Percentiles rank a stretch among this genome's conserved stretches.
These are phyloP conservation scores for Chrysochloris asiatica DNA, from an alignment of 2,113 vertebrate species.

Conservation along the genomic window DNA sequence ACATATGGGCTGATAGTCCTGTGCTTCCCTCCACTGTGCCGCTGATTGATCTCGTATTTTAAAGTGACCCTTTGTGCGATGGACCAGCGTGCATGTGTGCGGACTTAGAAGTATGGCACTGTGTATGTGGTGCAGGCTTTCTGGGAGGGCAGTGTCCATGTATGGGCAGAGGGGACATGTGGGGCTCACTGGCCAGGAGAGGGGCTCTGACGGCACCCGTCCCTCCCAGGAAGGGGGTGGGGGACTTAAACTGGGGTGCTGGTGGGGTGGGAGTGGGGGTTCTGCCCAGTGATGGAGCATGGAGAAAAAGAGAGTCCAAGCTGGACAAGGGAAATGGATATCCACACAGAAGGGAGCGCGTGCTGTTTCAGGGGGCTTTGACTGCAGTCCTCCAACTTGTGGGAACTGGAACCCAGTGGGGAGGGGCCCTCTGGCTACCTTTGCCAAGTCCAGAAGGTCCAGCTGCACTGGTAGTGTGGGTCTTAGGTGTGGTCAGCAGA, in stretches of 20 bases:
- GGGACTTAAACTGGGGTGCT: not conserved
- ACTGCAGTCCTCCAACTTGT: not conserved
- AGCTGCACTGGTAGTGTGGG: not conserved
- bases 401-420: accelerated
- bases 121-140: accelerated
- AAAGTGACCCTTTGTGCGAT: constrained; percentile 61
- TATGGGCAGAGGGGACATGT: not conserved
- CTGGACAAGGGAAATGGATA: too few species aligned
- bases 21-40: not conserved
- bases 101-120: not conserved
- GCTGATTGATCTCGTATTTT: constrained; percentile 68
- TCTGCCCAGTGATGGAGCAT: too few species aligned
- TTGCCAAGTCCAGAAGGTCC: not conserved
- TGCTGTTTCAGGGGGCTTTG: not conserved
- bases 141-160: not conserved
- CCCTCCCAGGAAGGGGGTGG: not conserved
- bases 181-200: not conserved
- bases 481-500: accelerated
- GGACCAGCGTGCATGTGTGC: not conserved
- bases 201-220: not conserved
- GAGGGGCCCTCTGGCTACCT: too few species aligned
- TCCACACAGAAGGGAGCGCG: not conserved
- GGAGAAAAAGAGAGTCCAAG: too few species aligned
- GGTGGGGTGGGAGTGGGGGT: not conserved
- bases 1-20: constrained; percentile 41